Evolutionary conservation across 2,888 invertebrate genomes (phyloP), one percentile per base, ranked within the genome.

Genomic region (Cryptus viduatorius): DNA sequence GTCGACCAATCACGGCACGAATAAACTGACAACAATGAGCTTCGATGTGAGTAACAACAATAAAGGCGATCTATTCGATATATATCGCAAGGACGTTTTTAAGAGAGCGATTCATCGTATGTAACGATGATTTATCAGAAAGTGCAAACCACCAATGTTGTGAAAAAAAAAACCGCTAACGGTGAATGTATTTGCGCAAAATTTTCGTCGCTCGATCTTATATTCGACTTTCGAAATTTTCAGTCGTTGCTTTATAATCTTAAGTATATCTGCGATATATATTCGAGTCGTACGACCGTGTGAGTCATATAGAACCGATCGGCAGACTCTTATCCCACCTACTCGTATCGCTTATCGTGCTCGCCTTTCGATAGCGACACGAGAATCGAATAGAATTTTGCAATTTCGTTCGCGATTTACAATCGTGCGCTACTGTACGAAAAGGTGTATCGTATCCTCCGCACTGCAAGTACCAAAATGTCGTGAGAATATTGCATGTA

Each of bases 351-450:
- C 61, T 79, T 75, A 69, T 79, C 73, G 61, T n/a, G 37, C 64
- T 56, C 42, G 56, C 71, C 65, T 31, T 71, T 69, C 64, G 12
- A 19, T 16, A 71, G 67, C 42, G 76, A 76, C 64, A 42, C 53
- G 71, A 44, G 42, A 67, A 83, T 67, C 65, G 71, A 76, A 79
- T 76, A 76, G 79, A 76, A 79, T 80, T 76, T 79, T 67, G 76
- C 67, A 79, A 83, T 83, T 72, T 77, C 76, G 56, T 65, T 79
- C 72, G 59, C 56, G 76, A 83, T 77, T 79, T 77, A 83, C 59
- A 72, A 67, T 69, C 46, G 56, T 48, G n/a, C n/a, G 29, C 59
- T 44, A 14, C 29, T 61, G 7, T 24, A 61, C 42, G 50, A 24
- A 69, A 50, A 37, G 8, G 16, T 48, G 42, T 69, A 37, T 37